These are phyloP conservation scores for Chiroxiphia lanceolata DNA, from an alignment of 2,797 vertebrate species.

Conservation along the genomic window DNA sequence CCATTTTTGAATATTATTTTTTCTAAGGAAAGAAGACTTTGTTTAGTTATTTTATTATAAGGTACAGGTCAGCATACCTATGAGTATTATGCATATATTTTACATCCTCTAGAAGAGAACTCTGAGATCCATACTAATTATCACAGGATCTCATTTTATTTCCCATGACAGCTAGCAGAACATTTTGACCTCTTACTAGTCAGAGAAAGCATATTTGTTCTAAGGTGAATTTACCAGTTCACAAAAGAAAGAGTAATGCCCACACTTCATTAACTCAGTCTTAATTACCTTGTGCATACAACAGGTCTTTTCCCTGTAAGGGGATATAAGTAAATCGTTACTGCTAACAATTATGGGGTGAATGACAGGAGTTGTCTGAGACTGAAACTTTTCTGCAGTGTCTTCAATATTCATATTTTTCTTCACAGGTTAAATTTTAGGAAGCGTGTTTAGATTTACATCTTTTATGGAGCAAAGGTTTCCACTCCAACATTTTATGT, in stretches of 20 bases:
- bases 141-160: neutral
- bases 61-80: neutral
- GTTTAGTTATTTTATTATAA: neutral
- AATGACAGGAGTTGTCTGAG: neutral
- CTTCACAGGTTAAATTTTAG: neutral
- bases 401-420: neutral
- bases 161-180: neutral
- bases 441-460: neutral
- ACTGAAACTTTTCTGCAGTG: neutral
- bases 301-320: neutral
- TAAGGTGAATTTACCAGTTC: neutral
- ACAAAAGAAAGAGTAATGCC: neutral
- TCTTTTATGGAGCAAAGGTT: neutral
- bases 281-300: neutral
- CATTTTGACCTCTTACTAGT: neutral
- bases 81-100: neutral
- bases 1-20: conserved; percentile 32
- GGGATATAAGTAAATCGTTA: neutral
- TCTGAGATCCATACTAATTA: neutral
- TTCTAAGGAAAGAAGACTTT: neutral
- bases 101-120: neutral
- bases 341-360: neutral
- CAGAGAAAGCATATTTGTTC: neutral
- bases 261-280: neutral
- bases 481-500: neutral